A percentile compares a stretch with the other conserved stretches of the same genome.
These are phyloP conservation scores for Tethya wilhelma DNA, from an alignment of 37 sponge, comb jelly and placozoan genomes.

Conservation along the genomic window DNA sequence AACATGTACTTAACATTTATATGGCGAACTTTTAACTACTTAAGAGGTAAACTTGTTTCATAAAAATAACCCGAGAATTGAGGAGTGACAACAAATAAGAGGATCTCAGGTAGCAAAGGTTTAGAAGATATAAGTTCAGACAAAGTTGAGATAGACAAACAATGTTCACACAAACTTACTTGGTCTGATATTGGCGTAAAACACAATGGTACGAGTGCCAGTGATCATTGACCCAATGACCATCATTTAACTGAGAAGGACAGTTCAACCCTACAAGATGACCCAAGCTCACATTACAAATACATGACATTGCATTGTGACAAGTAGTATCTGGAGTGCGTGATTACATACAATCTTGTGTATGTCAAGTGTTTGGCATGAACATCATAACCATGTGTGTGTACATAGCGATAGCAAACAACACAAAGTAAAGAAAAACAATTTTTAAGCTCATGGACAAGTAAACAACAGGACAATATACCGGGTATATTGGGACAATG, in stretches of 20 bases:
- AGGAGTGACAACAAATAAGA: neutral
- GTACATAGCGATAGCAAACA: too few species aligned
- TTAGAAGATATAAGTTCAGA: neutral
- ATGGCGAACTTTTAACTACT: too few species aligned
- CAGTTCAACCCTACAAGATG: slow-evolving; percentile 9
- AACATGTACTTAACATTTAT: too few species aligned
- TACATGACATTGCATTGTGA: neutral
- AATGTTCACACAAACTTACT: neutral
- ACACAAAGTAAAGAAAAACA: too few species aligned
- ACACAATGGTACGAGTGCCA: slow-evolving; percentile 21
- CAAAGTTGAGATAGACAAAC: neutral
- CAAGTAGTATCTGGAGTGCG: neutral
- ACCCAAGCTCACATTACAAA: neutral
- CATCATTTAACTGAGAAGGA: slow-evolving; percentile 1
- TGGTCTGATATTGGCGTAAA: neutral
- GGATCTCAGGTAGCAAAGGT: neutral
- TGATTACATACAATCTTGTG: neutral
- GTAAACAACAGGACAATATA: too few species aligned
- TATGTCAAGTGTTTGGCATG: neutral
- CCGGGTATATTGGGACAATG: too few species aligned
- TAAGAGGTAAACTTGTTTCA: too few species aligned
- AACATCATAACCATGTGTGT: neutral
- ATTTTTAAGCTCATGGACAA: too few species aligned
- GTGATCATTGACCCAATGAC: slow-evolving; percentile 2
- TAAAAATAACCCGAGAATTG: too few species aligned